These are phyloP conservation scores for Coracopsis vasa DNA, from an alignment of 2,113 vertebrate species.

Conservation along the genomic window DNA sequence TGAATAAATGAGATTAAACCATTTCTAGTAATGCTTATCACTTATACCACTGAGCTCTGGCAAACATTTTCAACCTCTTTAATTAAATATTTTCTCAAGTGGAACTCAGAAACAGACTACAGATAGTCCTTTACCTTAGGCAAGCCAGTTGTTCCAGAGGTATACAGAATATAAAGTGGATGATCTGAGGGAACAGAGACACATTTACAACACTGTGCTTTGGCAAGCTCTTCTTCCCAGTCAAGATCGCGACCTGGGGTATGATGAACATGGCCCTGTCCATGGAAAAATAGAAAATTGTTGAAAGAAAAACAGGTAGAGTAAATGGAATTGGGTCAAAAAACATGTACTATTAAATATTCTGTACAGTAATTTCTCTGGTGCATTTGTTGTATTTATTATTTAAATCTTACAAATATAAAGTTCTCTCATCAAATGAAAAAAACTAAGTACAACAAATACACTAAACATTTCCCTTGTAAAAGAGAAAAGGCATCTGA, in stretches of 20 bases:
- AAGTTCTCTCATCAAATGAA: background rate
- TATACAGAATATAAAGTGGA: slow-evolving; percentile 94
- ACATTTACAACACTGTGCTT: slow-evolving; percentile 82
- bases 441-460: background rate
- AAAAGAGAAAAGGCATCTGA: background rate
- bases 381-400: background rate
- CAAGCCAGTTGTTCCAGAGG: slow-evolving; percentile 92
- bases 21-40: background rate
- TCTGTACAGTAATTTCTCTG: background rate
- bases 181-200: slow-evolving; percentile 86
- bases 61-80: background rate
- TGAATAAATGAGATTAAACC: background rate
- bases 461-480: background rate
- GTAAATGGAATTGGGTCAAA: background rate
- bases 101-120: background rate
- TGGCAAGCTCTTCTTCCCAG: slow-evolving; percentile 91
- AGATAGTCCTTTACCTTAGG: slow-evolving; percentile 84
- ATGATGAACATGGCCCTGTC: slow-evolving; percentile 80
- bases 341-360: background rate
- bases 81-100: background rate
- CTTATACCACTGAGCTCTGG: background rate
- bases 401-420: background rate
- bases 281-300: background rate
- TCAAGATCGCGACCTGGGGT: slow-evolving; percentile 79
- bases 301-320: background rate